Conservation (phyloP, 2,113 vertebrate genomes). For the Brienomyrus longianalis region DNA sequence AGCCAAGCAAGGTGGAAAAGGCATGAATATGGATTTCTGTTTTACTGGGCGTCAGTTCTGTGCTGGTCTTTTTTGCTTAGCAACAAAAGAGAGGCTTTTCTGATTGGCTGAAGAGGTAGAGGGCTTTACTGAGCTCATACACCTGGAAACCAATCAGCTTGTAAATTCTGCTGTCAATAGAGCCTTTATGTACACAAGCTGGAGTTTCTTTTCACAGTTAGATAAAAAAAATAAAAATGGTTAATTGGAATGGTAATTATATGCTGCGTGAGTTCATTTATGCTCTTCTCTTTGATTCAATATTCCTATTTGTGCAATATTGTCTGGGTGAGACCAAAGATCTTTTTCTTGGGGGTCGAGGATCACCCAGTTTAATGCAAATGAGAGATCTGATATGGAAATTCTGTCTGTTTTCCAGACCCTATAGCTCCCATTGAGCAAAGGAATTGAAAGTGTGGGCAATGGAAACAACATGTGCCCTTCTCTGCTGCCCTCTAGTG, state of each 20-base stretch:
- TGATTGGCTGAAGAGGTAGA: neutral
- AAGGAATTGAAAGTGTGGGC: neutral
- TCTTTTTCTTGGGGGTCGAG: neutral
- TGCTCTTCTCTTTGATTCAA: slow-evolving; percentile 1
- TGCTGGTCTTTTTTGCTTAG: neutral
- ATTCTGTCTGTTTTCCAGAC: neutral
- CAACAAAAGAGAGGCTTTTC: slow-evolving; percentile 8
- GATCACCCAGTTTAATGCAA: neutral
- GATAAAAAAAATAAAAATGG: neutral
- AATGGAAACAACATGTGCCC: neutral
- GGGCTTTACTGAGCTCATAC: neutral
- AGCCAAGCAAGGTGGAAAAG: neutral
- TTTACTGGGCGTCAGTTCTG: neutral
- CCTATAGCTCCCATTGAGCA: neutral
- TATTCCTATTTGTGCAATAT: neutral
- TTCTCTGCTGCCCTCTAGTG: slow-evolving; percentile 32
- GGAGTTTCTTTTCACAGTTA: neutral
- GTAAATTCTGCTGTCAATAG: neutral
- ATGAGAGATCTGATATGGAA: slow-evolving; percentile 1
- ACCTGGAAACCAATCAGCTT: neutral
- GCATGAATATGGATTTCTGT: neutral
- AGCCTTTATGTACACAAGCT: neutral
- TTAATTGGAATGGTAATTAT: slow-evolving; percentile 8
- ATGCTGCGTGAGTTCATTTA: neutral
- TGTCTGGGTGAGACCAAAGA: neutral